Base-by-base conservation (phyloP, 2,888 invertebrate genomes). In the Machimus rusticus region DNA sequence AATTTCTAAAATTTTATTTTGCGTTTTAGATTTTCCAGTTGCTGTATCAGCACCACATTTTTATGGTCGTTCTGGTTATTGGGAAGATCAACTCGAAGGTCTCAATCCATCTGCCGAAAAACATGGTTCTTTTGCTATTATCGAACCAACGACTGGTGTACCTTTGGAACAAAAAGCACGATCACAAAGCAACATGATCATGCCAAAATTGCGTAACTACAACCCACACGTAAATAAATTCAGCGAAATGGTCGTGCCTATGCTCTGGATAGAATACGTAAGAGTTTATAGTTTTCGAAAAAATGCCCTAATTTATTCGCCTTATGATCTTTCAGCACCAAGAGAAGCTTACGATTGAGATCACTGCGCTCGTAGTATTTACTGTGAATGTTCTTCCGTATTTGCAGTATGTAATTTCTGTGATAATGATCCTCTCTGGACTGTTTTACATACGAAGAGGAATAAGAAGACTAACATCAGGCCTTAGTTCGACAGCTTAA, bases 181-280 rank as follows among this genome's bases (percentile, higher is more conserved):
- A 84, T 94, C 95, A 91, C 96, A 96, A 91, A 94, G 95, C 89
- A 96, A 95, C 90, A 91, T 96, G 4, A 92, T 94, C 1, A 91
- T 96, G 3, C 92, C 94, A 76, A 93, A 94, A 87, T 90, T 95
- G 6, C 92, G 92, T 0, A 93, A 94, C 0, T 95, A 95, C 90
- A 92, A 93, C 1, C 89, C 90, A 0, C 92, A 93, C 2, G 93
- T 95, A 23, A 91, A 92, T 23, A 93, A 90, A 88, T 94, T 95
- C 88, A 95, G 94, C 46, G 93, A 95, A 88, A 92, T 93, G 57
- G 91, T 94, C 0, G 89, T 96, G 74, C 96, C 96, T 0, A 92
- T 95, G 90, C 94, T 95, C 89, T 96, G 96, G 96, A 93, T 94
- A 4, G 95, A 96, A 94, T 95, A 95, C 91, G 96, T 96, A 92